Evolutionary conservation across 1,140 invertebrate species (phyloP), one percentile per base, ranked within the genome.

Genomic region (Calliopsis andreniformis): DNA sequence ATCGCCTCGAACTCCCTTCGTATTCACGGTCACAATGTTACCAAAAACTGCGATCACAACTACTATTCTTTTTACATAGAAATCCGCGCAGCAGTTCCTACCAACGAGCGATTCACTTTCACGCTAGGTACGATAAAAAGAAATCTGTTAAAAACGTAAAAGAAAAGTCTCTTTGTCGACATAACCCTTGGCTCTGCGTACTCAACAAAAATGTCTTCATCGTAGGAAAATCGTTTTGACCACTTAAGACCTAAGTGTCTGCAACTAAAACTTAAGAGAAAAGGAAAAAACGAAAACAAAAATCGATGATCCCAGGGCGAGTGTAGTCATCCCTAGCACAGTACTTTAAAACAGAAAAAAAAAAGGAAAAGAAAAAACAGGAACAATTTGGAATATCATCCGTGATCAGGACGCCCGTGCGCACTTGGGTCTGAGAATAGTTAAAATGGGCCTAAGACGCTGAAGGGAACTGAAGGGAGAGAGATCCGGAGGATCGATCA

Each of bases 81-180:
- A n/a, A n/a, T n/a, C n/a, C n/a, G n/a, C n/a, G n/a, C n/a, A n/a
- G n/a, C n/a, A n/a, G n/a, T n/a, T n/a, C n/a, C n/a, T 25, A 2
- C 49, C 20, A 25, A 0, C 49, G 5, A 8, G 12, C 12, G 8
- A 18, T 56, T 32, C 28, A 6, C 30, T 58, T 58, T 20, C 30
- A 18, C 55, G 30, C 16, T 32, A 7, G 8, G 16, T n/a, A 0
- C 45, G 47, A 14, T 25, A 28, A 28, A 59, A 59, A 20, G 56
- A 14, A 42, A 59, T 5, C 32, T 7, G 55, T 12, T 23, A 20
- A 39, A 59, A 59, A 59, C n/a, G n/a, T 39, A 59, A 59, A 59
- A 59, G 20, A 39, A 23, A 35, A 8, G 18, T 16, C 3, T 12
- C 39, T 8, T 42, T 12, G 5, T 42, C 39, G 39, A 42, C 8